A percentile compares a stretch with the other conserved stretches of the same genome.
These are phyloP conservation scores for Drosophila sechellia DNA, from an alignment of 1,140 invertebrate genomes.

Conservation along the genomic window DNA sequence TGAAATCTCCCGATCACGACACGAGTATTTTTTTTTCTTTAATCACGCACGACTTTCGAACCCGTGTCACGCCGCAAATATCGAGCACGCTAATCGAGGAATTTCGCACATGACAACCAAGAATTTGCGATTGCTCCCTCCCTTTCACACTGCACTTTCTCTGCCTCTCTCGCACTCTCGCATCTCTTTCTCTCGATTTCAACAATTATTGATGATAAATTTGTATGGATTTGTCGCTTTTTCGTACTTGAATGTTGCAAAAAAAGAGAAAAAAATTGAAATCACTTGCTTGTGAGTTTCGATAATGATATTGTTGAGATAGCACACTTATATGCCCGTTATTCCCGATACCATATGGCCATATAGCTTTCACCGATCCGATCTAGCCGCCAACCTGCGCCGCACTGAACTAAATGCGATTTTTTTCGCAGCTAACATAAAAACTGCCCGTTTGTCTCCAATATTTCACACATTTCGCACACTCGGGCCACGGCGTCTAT, in stretches of 20 bases:
- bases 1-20: conserved; percentile 16
- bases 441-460: conserved; percentile 82
- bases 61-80: conserved; percentile 27
- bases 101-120: conserved; percentile 72
- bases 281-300: neutral
- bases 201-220: neutral
- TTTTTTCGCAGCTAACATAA: conserved; percentile 71
- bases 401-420: conserved; percentile 75
- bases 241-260: conserved; percentile 19
- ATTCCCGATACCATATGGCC: conserved; percentile 28
- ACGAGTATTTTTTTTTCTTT: neutral
- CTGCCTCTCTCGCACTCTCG: neutral
- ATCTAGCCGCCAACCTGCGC: conserved; percentile 78
- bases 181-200: conserved; percentile 1
- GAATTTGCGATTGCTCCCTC: conserved; percentile 44
- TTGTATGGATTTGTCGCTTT: neutral
- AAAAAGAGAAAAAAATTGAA: conserved; percentile 40
- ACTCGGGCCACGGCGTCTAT: conserved; percentile 38
- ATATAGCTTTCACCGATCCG: conserved; percentile 57
- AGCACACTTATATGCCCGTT: conserved; percentile 15
- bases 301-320: conserved; percentile 14
- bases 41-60: conserved; percentile 32
- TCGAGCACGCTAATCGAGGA: conserved; percentile 45
- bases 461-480: conserved; percentile 74
- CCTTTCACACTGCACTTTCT: neutral